Evolutionary conservation across 2,888 invertebrate species (phyloP).

Genomic region (Stegophylla sp.): DNA sequence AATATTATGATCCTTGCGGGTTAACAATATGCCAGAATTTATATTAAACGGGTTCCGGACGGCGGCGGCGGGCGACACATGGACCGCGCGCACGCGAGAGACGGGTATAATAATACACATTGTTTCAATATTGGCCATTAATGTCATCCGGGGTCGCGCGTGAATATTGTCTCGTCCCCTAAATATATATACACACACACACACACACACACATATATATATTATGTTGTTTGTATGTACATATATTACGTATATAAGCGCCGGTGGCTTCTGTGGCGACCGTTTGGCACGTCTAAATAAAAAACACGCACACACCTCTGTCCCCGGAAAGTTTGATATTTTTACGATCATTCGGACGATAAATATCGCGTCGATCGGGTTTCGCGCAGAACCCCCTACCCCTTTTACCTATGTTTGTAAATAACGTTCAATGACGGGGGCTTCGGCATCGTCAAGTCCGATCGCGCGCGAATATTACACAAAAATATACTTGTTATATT

Average conservation of each 20-base stretch:
- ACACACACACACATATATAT: too few relatives aligned
- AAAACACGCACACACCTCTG: background rate
- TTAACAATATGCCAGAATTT: conserved; percentile 58
- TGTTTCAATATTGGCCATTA: conserved; percentile 57
- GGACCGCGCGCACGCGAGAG: too few relatives aligned
- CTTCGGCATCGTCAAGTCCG: too few relatives aligned
- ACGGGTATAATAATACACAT: conserved; percentile 41
- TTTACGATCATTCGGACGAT: conserved; percentile 19
- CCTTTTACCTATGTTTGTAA: too few relatives aligned
- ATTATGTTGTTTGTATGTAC: too few relatives aligned
- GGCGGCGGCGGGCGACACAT: too few relatives aligned
- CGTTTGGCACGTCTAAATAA: background rate
- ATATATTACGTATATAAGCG: background rate
- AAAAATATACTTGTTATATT: too few relatives aligned
- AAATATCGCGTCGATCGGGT: conserved; percentile 21
- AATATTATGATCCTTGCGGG: conserved; percentile 46
- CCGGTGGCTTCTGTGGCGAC: background rate
- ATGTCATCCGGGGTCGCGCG: conserved; percentile 42
- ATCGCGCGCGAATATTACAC: too few relatives aligned
- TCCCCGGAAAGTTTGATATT: background rate
- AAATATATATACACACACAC: too few relatives aligned
- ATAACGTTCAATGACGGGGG: background rate
- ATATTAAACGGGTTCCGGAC: conserved; percentile 37
- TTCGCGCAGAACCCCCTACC: too few relatives aligned
- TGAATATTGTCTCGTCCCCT: conserved; percentile 20